Base-by-base conservation (phyloP, 53 echinoderm and acorn worm species). In the Pentamera pediparva region DNA sequence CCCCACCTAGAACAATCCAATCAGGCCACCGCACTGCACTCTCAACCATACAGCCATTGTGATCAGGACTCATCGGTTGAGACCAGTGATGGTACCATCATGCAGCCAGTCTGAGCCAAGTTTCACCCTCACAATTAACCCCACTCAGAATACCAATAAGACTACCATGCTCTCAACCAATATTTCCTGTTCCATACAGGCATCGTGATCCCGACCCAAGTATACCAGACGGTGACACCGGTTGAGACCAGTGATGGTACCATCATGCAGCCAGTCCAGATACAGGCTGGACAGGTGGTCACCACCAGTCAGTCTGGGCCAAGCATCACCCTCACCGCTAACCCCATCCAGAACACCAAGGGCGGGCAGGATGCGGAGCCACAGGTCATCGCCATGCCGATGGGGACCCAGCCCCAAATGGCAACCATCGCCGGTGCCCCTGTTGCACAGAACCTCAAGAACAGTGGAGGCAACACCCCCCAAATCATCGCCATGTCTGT, bases 161-260 rank as follows among this genome's bases (percentile, higher is more conserved):
- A n/a, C n/a, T n/a, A n/a, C n/a, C n/a, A n/a, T n/a, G n/a, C n/a
- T n/a, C n/a, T n/a, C n/a, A n/a, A n/a, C n/a, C n/a, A n/a, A n/a
- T n/a, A n/a, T n/a, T n/a, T n/a, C n/a, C n/a, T n/a, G n/a, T n/a
- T n/a, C n/a, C 26, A 2, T 70, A 2, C 77, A 89, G 98, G 98
- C 55, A 91, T 98, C 20, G 91, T 98, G 15, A 98, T 98, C 27
- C 98, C 98, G 39, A 88, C 90, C 25, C 91, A 91, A 24, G 88
- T 98, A 59, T 98, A 98, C 56, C 98, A 91, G 60, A 91, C 88
- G 19, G 86, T 92, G 37, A 80, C 85, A 29, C 67, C 25, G 15
- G 67, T 67, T 41, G 67, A 67, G 30, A 83, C 88, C 10, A 81
- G 65, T 13, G 84, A 89, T 32, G 76, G 79, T 25, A 67, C 67